Percentiles rank a stretch among this genome's conserved stretches.
phyloP scores from a whole-genome alignment of 2,797 vertebrate species.

The Mycteria americana region DNA sequence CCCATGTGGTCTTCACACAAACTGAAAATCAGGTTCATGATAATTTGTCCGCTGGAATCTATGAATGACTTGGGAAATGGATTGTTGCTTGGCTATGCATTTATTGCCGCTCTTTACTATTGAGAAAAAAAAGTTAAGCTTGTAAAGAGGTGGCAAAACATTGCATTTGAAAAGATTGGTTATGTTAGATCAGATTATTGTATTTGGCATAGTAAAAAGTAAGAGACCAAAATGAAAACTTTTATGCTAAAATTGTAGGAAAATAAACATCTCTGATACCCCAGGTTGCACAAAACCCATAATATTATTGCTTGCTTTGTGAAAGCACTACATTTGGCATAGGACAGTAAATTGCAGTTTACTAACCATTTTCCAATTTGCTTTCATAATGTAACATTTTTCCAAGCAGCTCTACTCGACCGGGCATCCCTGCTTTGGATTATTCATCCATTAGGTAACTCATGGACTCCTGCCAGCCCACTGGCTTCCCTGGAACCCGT shows the following conservation, averaged over 20 bases:
- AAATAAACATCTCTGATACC: neutral
- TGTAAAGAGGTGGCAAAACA: neutral
- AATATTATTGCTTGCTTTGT: neutral
- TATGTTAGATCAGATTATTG: neutral
- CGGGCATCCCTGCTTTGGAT: neutral
- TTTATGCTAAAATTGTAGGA: neutral
- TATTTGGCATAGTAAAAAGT: neutral
- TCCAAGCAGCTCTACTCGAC: neutral
- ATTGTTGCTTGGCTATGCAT: neutral
- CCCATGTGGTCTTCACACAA: neutral
- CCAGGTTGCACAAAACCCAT: neutral
- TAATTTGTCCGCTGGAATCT: neutral
- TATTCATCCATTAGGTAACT: constrained; percentile 14
- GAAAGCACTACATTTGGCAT: neutral
- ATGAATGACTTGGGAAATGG: neutral
- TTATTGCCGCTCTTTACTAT: neutral
- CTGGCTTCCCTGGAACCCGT: neutral
- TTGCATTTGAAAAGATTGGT: neutral
- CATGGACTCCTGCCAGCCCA: neutral
- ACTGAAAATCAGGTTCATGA: neutral
- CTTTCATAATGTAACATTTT: neutral
- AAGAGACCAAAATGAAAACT: neutral
- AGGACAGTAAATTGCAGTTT: neutral
- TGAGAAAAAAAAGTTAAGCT: neutral
- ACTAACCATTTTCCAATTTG: neutral